Conservation (phyloP, 2,113 vertebrate genomes). For the Pteruthius melanotis region DNA sequence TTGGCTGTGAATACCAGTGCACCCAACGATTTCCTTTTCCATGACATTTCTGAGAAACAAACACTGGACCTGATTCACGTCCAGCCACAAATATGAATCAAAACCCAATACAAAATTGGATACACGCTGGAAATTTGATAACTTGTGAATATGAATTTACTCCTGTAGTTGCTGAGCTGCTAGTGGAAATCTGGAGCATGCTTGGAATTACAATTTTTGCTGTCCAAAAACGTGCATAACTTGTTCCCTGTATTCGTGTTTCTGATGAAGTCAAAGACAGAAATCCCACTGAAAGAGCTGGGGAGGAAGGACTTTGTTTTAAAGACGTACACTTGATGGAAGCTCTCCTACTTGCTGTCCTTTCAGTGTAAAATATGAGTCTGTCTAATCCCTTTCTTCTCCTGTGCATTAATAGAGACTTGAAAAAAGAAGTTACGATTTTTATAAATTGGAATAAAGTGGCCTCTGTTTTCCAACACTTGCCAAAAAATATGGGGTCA, state of each 20-base stretch:
- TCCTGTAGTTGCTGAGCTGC: slow-evolving; percentile 29
- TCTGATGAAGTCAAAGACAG: slow-evolving; percentile 47
- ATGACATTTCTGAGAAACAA: slow-evolving; percentile 59
- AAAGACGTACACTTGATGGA: background rate
- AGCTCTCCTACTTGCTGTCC: slow-evolving; percentile 28
- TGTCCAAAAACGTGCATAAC: slow-evolving; percentile 58
- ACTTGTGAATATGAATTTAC: slow-evolving; percentile 52
- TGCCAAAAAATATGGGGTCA: background rate
- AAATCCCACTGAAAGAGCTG: slow-evolving; percentile 20
- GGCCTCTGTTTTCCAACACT: slow-evolving; percentile 38
- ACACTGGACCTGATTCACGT: slow-evolving; percentile 44
- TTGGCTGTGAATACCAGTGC: slow-evolving; percentile 41
- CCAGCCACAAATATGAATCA: slow-evolving; percentile 60
- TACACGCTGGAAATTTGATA: slow-evolving; percentile 2
- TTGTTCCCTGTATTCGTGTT: slow-evolving; percentile 32
- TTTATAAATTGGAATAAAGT: slow-evolving; percentile 30
- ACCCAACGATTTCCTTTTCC: slow-evolving; percentile 61
- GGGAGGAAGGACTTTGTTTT: slow-evolving; percentile 33
- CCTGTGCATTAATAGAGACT: background rate
- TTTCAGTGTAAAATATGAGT: slow-evolving; percentile 11
- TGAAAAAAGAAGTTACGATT: slow-evolving; percentile 5
- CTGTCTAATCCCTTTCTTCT: slow-evolving; percentile 28
- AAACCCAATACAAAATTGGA: slow-evolving; percentile 51
- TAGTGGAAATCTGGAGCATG: slow-evolving; percentile 58
- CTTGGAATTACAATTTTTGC: slow-evolving; percentile 53